A percentile compares a stretch with the other conserved stretches of the same genome.
phyloP scores from a whole-genome alignment of 2,113 vertebrate species.

The Strigops habroptila region DNA sequence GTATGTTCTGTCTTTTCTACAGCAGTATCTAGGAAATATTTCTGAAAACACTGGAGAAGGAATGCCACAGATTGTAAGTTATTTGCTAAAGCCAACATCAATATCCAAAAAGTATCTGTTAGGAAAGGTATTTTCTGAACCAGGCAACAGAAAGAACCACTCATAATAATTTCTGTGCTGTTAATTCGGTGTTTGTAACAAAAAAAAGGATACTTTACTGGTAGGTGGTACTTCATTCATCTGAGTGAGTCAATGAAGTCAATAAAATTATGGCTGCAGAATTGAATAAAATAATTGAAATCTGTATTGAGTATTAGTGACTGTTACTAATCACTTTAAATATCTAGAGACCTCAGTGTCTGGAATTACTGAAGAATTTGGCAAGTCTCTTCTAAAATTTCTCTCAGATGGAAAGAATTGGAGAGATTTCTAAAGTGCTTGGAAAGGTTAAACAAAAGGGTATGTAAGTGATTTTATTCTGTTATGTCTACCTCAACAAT shows the following conservation, averaged over 20 bases:
- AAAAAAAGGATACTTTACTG: not conserved
- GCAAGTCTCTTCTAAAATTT: not conserved
- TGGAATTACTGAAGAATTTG: not conserved
- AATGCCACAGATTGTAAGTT: not conserved
- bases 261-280: not conserved
- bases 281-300: not conserved
- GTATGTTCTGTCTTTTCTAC: not conserved
- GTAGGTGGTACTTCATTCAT: not conserved
- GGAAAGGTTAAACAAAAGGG: not conserved
- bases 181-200: not conserved
- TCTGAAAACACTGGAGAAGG: not conserved
- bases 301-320: not conserved
- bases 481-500: not conserved
- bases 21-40: not conserved
- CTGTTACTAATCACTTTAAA: not conserved
- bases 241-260: not conserved
- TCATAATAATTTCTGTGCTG: not conserved
- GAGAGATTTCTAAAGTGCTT: not conserved
- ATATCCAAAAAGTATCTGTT: not conserved
- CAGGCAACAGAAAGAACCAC: not conserved
- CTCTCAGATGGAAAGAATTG: not conserved
- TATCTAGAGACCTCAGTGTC: not conserved
- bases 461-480: not conserved
- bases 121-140: not conserved
- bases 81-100: not conserved